A percentile compares a stretch with the other conserved stretches of the same genome.
These are phyloP conservation scores for Erpornis zantholeuca DNA, from an alignment of 2,113 vertebrate species.

Conservation along the genomic window DNA sequence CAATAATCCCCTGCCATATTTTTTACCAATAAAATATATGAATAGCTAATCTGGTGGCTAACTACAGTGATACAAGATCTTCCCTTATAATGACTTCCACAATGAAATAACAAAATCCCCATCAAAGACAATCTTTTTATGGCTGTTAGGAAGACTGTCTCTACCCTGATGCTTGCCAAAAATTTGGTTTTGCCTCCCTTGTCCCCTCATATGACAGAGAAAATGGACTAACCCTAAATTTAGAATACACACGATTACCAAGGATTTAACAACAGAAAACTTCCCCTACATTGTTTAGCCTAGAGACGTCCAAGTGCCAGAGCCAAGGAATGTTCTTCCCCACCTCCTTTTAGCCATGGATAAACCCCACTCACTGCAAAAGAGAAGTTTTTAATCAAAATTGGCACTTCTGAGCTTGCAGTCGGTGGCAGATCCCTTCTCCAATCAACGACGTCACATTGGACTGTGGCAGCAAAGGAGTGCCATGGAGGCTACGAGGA, in stretches of 20 bases:
- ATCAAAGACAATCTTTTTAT: constrained; percentile 28
- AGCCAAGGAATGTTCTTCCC: constrained; percentile 1
- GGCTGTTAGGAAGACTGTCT: background rate
- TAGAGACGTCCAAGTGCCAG: background rate
- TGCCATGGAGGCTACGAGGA: background rate
- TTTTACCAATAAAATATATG: constrained; percentile 56
- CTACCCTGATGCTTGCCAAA: background rate
- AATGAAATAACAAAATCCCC: constrained; percentile 22
- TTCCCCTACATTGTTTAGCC: background rate
- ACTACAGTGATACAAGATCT: background rate
- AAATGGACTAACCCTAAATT: background rate
- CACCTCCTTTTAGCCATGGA: background rate
- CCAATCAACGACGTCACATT: background rate
- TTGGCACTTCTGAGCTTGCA: background rate
- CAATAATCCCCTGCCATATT: constrained; percentile 49
- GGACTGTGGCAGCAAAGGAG: background rate
- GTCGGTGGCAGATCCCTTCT: background rate
- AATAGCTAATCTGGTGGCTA: constrained; percentile 46
- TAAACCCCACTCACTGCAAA: background rate
- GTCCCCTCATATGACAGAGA: background rate
- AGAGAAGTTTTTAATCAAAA: constrained; percentile 27
- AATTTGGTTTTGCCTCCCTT: background rate
- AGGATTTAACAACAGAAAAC: constrained; percentile 27
- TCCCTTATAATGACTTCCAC: constrained; percentile 21
- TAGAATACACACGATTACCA: background rate